phyloP scores from a whole-genome alignment of 2,797 vertebrate genomes.

The Percopsis omiscomaycus region DNA sequence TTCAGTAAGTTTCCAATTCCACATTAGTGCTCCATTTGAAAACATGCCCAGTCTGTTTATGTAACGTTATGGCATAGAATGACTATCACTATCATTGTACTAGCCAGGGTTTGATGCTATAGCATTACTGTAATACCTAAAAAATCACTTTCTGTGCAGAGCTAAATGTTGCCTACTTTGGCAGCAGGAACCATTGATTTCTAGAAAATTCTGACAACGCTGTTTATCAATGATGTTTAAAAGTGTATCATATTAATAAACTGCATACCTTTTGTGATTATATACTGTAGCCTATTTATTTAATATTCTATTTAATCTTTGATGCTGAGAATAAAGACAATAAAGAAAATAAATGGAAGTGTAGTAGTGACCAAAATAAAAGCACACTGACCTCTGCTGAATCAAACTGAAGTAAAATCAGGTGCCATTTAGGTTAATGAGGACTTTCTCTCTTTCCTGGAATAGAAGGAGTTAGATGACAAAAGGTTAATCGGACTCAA shows the following conservation, averaged over 20 bases:
- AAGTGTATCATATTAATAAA: too few species aligned
- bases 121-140: conserved; percentile 40
- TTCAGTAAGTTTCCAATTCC: conserved; percentile 29
- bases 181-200: conserved; percentile 10
- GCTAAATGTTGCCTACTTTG: conserved; percentile 20
- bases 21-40: conserved; percentile 54
- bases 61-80: conserved; percentile 46
- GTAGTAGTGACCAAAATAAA: conserved; percentile 6
- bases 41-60: conserved; percentile 54
- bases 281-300: neutral
- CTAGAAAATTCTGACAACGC: conserved; percentile 2
- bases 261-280: too few species aligned
- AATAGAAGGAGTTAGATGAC: conserved; percentile 52
- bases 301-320: too few species aligned
- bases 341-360: neutral
- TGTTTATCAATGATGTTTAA: neutral
- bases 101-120: conserved; percentile 18
- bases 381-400: conserved; percentile 23
- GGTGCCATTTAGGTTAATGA: conserved; percentile 63
- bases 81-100: conserved; percentile 47
- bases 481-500: conserved; percentile 67
- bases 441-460: conserved; percentile 55
- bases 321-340: too few species aligned
- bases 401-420: conserved; percentile 24
- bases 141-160: conserved; percentile 23